Evolutionary conservation across 2,797 vertebrate species (phyloP).

Genomic region (Varecia variegata): DNA sequence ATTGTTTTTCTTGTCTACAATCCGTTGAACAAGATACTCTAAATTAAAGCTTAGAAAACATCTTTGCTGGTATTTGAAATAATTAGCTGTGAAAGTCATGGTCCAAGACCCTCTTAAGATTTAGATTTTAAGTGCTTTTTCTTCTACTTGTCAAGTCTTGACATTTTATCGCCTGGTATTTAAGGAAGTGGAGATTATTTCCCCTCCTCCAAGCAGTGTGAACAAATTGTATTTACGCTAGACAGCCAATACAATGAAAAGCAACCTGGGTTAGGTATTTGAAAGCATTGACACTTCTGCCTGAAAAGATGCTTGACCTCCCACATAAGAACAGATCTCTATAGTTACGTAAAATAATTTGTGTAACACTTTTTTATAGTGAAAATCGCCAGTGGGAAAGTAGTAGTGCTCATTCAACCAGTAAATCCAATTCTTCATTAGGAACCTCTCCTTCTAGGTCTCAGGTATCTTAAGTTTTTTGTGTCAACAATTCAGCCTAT

Average conservation of each 20-base stretch:
- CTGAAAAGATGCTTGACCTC: background rate
- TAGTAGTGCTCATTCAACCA: background rate
- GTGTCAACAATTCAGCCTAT: background rate
- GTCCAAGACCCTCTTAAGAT: slow-evolving; percentile 57
- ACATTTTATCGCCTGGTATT: slow-evolving; percentile 59
- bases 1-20: slow-evolving; percentile 46
- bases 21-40: slow-evolving; percentile 54
- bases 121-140: slow-evolving; percentile 59
- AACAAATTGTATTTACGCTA: slow-evolving; percentile 12
- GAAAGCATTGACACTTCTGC: background rate
- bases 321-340: background rate
- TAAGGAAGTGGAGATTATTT: slow-evolving; percentile 11
- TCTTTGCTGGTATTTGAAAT: slow-evolving; percentile 63
- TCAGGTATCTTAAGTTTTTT: background rate
- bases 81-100: slow-evolving; percentile 59
- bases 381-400: background rate
- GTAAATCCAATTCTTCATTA: background rate
- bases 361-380: background rate
- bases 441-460: background rate
- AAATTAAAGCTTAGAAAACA: slow-evolving; percentile 67
- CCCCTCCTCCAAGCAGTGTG: background rate
- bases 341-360: background rate
- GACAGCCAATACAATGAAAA: slow-evolving; percentile 13
- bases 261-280: background rate
- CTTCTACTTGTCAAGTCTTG: slow-evolving; percentile 42